A percentile compares a stretch with the other conserved stretches of the same genome.
These are phyloP conservation scores for Adelosebastes latens DNA, from an alignment of 2,797 vertebrate species.

Conservation along the genomic window DNA sequence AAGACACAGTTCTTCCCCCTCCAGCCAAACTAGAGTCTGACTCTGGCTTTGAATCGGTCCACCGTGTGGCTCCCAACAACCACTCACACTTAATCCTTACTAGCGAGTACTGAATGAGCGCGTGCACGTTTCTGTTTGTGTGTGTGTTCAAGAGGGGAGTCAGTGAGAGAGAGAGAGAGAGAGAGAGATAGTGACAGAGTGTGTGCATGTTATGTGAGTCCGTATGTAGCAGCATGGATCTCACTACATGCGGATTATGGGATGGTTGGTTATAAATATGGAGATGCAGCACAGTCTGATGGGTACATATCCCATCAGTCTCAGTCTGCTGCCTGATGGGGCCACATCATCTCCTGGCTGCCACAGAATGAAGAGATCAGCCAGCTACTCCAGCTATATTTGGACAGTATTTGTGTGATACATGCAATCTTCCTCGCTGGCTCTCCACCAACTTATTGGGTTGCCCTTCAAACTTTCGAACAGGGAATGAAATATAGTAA, in stretches of 20 bases:
- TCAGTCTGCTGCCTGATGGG: conserved; percentile 54
- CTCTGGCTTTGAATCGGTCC: conserved; percentile 51
- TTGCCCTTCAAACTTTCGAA: conserved; percentile 8
- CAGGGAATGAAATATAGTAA: not conserved
- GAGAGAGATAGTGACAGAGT: conserved; percentile 11
- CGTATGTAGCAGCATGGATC: conserved; percentile 11
- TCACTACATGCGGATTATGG: conserved; percentile 57
- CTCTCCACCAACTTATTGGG: not conserved
- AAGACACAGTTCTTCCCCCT: conserved; percentile 27
- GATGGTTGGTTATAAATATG: conserved; percentile 60
- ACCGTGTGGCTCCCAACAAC: conserved; percentile 37
- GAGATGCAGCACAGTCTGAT: conserved; percentile 27
- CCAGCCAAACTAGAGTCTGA: conserved; percentile 52
- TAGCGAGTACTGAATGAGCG: conserved; percentile 34
- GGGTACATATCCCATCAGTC: conserved; percentile 53
- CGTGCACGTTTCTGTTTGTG: conserved; percentile 17
- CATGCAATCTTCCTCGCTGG: conserved; percentile 1
- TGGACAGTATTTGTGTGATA: conserved; percentile 27
- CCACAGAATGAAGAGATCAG: conserved; percentile 54
- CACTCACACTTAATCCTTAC: conserved; percentile 59
- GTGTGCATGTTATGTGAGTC: not conserved
- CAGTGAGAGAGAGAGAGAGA: conserved; percentile 3
- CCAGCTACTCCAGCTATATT: conserved; percentile 38
- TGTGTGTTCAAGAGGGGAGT: conserved; percentile 14
- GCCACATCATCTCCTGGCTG: conserved; percentile 45